Base-by-base conservation (phyloP, 2,113 vertebrate genomes). In the Mobula birostris region DNA sequence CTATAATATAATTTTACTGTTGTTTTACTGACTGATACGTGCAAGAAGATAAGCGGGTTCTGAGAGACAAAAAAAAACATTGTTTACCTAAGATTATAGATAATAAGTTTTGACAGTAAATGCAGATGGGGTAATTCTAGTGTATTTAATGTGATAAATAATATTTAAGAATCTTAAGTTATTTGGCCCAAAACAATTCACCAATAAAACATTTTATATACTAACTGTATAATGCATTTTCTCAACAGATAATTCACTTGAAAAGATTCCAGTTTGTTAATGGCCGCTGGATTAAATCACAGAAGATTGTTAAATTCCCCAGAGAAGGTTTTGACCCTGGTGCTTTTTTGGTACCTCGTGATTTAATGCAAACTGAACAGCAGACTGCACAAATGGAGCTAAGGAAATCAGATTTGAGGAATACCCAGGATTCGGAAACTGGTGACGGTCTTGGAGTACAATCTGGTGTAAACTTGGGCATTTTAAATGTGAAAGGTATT, bases 191-290 rank as follows among this genome's bases (percentile, higher is more conserved):
- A 74, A 66, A 63, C 4, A 14, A 32, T 68, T 90, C 32, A 68
- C 12, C n/a, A 66, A n/a, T 68, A 12, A 68, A 68, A 90, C 63
- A 87, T 21, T 61, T 82, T 58, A n/a, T 90, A 19, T 1, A 66
- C 15, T 90, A 68, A 90, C 85, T n/a, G 58, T 15, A 8, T n/a
- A 66, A 29, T 63, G 6, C 29, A 63, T 19, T 77, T 14, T 82
- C 19, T 63, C 90, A 94, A 80, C 95, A 99, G 99, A 99, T 99
- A 94, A 98, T 99, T 95, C 99, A 99, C 96, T 97, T 99, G 95
- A 99, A 99, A 96, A 97, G 98, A 94, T 99, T 99, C 95, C 99
- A 99, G 95, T 99, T 99, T 0, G 99, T 99, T 68, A 99, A 99
- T 0, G 98, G 98, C 0, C 98, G 99, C 94, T 99, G 99, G 99